Conservation (phyloP, 2,888 invertebrate genomes). For the Perdita meconis region DNA sequence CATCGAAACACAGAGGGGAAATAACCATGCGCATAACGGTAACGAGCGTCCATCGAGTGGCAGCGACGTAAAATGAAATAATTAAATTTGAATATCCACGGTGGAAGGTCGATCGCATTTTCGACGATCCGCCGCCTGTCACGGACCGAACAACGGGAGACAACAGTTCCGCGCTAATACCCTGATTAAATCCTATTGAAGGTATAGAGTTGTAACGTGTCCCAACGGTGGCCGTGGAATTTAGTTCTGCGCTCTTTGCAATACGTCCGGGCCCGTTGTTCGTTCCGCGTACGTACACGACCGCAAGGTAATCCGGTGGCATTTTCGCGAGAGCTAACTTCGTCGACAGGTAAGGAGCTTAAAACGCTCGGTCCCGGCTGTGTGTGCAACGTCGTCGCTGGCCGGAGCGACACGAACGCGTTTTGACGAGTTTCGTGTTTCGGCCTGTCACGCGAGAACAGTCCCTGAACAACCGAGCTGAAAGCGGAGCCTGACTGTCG, state of each 20-base stretch:
- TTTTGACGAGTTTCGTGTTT: constrained; percentile 51
- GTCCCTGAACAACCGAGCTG: constrained; percentile 32
- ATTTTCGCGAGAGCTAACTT: constrained; percentile 51
- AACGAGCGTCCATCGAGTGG: not conserved
- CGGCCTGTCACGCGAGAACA: constrained; percentile 54
- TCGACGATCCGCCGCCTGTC: not conserved
- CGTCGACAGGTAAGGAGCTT: constrained; percentile 54
- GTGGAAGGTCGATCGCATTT: constrained; percentile 3
- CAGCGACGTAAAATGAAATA: constrained; percentile 2
- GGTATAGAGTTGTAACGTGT: constrained; percentile 11
- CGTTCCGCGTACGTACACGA: constrained; percentile 42
- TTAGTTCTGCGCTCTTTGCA: constrained; percentile 25
- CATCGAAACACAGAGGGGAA: not conserved
- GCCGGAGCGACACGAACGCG: constrained; percentile 29
- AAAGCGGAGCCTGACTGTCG: constrained; percentile 25
- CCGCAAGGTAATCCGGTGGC: constrained; percentile 50
- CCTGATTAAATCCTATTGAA: constrained; percentile 30
- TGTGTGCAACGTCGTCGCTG: constrained; percentile 24
- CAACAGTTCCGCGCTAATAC: constrained; percentile 26
- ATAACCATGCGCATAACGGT: not conserved
- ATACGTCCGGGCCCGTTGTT: constrained; percentile 26
- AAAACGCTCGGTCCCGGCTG: constrained; percentile 29
- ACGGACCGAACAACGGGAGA: not conserved
- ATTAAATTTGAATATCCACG: constrained; percentile 6
- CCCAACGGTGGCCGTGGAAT: constrained; percentile 16